A percentile compares a stretch with the other conserved stretches of the same genome.
phyloP scores from a whole-genome alignment of 2,888 invertebrate species.

The Melinaea menophilus region DNA sequence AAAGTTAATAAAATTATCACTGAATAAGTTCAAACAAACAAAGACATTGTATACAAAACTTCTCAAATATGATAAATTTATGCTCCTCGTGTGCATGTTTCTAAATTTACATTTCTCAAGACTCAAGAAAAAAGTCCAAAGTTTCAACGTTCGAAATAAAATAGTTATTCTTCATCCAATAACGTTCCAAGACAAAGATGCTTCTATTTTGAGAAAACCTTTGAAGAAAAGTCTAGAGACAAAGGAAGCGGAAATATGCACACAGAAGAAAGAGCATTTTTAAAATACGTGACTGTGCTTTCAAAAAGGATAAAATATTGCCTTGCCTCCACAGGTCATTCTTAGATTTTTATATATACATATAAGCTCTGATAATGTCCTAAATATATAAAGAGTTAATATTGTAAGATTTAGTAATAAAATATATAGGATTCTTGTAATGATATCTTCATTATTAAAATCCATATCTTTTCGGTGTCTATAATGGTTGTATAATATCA shows the following conservation, averaged over 20 bases:
- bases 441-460: no score
- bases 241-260: conserved; percentile 29
- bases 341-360: background rate
- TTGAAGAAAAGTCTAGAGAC: conserved; percentile 29
- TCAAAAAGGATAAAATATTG: conserved; percentile 12
- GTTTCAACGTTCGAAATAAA: conserved; percentile 9
- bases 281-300: conserved; percentile 25
- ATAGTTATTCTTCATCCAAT: conserved; percentile 23
- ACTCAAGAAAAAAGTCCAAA: conserved; percentile 16
- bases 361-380: no score
- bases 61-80: no score
- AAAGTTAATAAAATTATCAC: no score
- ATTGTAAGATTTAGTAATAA: no score
- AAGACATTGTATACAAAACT: no score
- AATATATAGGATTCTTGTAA: no score
- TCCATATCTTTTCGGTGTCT: no score
- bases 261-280: conserved; percentile 18
- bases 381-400: no score
- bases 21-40: no score
- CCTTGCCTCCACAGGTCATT: background rate
- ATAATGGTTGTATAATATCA: no score
- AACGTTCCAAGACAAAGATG: conserved; percentile 24
- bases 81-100: no score
- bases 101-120: background rate
- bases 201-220: conserved; percentile 24